phyloP scores from a whole-genome alignment of 2,113 vertebrate genomes.

The Morone chrysops region DNA sequence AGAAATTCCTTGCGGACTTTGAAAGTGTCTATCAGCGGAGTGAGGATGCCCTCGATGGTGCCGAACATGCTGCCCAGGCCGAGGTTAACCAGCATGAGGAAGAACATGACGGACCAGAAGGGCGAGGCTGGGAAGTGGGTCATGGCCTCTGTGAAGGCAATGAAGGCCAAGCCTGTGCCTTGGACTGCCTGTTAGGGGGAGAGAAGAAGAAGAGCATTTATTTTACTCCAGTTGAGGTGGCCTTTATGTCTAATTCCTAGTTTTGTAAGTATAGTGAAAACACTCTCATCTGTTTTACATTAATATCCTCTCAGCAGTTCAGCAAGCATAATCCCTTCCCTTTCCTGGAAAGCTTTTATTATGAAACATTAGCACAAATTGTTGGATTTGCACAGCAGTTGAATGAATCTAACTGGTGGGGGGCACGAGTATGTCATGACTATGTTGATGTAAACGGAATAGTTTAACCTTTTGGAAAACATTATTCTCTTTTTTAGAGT shows the following conservation, averaged over 20 bases:
- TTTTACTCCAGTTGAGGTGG: neutral
- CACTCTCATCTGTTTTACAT: slow-evolving; percentile 2
- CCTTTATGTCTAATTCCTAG: neutral
- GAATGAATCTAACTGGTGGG: neutral
- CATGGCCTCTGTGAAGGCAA: slow-evolving; percentile 99
- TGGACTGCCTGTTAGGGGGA: slow-evolving; percentile 88
- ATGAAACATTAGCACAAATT: neutral
- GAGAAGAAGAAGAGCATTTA: neutral
- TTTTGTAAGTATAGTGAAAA: neutral
- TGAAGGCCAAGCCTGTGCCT: slow-evolving; percentile 97
- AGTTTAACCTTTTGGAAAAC: neutral
- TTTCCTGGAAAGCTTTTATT: slow-evolving; percentile 2
- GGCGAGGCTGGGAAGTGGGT: slow-evolving; percentile 97
- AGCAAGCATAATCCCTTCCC: neutral
- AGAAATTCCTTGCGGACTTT: slow-evolving; percentile 96
- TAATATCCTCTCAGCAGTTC: neutral
- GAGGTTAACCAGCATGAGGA: slow-evolving; percentile 96
- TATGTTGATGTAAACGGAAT: neutral
- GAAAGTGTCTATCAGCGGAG: slow-evolving; percentile 94
- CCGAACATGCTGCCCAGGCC: slow-evolving; percentile 99
- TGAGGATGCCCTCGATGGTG: slow-evolving; percentile 97
- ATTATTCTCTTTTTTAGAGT: neutral
- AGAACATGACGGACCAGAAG: slow-evolving; percentile 99
- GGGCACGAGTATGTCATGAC: neutral
- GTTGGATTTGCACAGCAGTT: neutral